Conservation (phyloP, 2,888 invertebrate species). For the Syrista parreyssii region DNA sequence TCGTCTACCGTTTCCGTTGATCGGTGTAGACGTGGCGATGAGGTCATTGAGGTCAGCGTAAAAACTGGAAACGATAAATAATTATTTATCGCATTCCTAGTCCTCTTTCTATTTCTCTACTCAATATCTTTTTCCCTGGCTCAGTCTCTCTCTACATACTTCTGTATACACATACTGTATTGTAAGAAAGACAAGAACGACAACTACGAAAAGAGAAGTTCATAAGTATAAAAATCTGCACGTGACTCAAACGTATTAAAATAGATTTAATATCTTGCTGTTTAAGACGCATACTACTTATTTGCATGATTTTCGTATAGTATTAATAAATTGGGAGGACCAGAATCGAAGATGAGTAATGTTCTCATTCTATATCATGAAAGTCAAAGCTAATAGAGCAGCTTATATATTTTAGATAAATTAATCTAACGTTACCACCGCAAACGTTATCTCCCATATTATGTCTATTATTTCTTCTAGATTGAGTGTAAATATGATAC, state of each 20-base stretch:
- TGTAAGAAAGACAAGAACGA: not conserved
- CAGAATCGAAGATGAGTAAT: not conserved
- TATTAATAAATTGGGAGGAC: not conserved
- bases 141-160: not conserved
- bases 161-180: not conserved
- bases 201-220: not conserved
- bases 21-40: not conserved
- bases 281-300: not conserved
- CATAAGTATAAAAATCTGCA: not conserved
- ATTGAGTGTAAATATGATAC: conserved; percentile 23
- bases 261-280: not conserved
- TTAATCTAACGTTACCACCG: not conserved
- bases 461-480: conserved; percentile 23
- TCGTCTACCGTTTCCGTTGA: not conserved
- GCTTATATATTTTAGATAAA: not conserved
- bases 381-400: not conserved
- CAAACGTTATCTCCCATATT: conserved; percentile 6
- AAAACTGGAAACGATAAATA: not conserved
- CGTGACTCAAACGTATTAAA: not conserved
- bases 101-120: not conserved
- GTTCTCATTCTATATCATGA: not conserved
- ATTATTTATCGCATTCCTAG: not conserved
- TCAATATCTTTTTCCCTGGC: too few relatives aligned
- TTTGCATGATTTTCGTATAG: not conserved
- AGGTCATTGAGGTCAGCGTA: not conserved